Evolutionary conservation across 2,113 vertebrate species (phyloP).

Genomic region (Illadopsis cleaveri): DNA sequence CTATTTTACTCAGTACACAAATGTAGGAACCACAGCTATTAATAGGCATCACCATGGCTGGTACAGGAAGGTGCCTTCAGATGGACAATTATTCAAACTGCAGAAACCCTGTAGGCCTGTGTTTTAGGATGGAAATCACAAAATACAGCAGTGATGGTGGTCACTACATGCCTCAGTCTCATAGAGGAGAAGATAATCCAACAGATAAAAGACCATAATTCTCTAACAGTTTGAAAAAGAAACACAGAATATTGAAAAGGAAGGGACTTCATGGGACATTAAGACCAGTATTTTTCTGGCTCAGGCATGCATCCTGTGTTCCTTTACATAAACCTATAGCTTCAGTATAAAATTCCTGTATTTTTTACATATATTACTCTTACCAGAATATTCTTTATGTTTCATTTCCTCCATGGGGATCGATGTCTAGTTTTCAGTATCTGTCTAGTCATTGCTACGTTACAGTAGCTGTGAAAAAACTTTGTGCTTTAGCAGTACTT

Average conservation of each 20-base stretch:
- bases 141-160: neutral
- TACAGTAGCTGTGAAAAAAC: neutral
- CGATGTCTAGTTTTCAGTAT: neutral
- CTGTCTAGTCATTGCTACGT: neutral
- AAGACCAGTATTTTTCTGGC: neutral
- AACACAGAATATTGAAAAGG: neutral
- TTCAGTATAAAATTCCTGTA: neutral
- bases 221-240: neutral
- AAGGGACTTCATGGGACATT: neutral
- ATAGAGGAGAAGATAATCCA: neutral
- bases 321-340: neutral
- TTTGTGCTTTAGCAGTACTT: neutral
- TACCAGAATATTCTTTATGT: neutral
- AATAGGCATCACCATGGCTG: neutral
- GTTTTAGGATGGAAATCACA: neutral
- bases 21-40: neutral
- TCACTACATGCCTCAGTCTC: fast-evolving
- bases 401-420: neutral
- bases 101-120: neutral
- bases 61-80: neutral
- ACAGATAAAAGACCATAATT: neutral
- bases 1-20: fast-evolving
- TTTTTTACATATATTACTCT: neutral
- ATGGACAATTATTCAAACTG: neutral
- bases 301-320: neutral